Base-by-base conservation (phyloP, 2,113 vertebrate species). In the Entomyzon cyanotis region DNA sequence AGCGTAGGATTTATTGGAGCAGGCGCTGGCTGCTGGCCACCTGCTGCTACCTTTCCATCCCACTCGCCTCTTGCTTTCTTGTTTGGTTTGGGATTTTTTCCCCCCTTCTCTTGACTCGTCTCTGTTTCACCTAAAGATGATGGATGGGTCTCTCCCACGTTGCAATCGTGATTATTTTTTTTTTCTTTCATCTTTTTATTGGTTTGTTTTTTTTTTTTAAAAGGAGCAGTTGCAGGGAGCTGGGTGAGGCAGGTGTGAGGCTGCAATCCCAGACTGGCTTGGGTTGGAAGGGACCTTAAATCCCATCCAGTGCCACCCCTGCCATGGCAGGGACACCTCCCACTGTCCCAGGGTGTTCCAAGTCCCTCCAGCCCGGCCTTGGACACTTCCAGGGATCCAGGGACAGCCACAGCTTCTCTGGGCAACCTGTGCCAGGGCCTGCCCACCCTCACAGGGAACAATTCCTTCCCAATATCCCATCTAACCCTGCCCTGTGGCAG, bases 1-100 rank as follows among this genome's bases (percentile, higher is more conserved):
- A 97, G 92, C 11, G 35, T 47, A 76, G 96, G 87, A 97, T 97
- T 96, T 97, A 97, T 85, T 87, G 89, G 83, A 96, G 90, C 28
- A 14, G 85, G 47, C 90, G 67, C 84, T 97, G 95, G 96, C 96
- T 95, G 85, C 94, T 31, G 90, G 94, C 96, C 97, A 95, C 87
- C 89, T 31, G 56, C 88, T 93, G 90, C 90, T 64, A 70, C 82
- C 81, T 95, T 82, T 33, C 41, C 76, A 87, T 73, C 70, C 93
- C 41, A 27, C 80, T 89, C 89, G 39, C 59, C 55, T 83, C 24
- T 75, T 50, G 46, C 64, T 87, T 80, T 39, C 65, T 53, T 47
- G 53, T 62, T 89, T 76, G 35, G 31, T 68, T 92, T 84, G 55
- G 44, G 31, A 1, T 17, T 69, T 27, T 3, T 2, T 1, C 5